Percentiles rank a stretch among this genome's conserved stretches.
phyloP scores from a whole-genome alignment of 2,797 vertebrate genomes.

The Oophaga sylvatica region DNA sequence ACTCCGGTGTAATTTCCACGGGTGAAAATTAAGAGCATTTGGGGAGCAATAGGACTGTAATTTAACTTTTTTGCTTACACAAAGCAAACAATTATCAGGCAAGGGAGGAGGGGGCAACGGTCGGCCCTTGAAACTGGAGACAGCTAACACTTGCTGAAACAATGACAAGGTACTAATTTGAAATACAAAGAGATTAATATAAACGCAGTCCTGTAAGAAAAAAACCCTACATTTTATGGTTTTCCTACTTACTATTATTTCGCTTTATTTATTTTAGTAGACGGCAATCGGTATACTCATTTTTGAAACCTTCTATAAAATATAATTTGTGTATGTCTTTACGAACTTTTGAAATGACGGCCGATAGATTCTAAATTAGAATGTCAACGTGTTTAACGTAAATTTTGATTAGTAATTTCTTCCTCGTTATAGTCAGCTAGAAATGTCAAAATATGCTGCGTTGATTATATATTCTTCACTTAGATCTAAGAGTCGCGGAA shows the following conservation, averaged over 20 bases:
- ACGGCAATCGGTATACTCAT: neutral
- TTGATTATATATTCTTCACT: neutral
- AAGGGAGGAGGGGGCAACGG: conserved; percentile 78
- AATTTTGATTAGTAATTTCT: neutral
- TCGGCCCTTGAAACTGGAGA: conserved; percentile 79
- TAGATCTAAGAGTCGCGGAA: neutral
- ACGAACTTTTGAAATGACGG: neutral
- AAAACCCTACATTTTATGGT: neutral
- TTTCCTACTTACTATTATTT: neutral
- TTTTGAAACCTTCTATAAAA: neutral
- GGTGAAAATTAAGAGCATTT: conserved; percentile 88
- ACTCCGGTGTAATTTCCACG: conserved; percentile 85
- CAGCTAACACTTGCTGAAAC: conserved; percentile 83
- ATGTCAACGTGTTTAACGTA: neutral
- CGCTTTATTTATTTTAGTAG: neutral
- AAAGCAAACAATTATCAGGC: conserved; percentile 90
- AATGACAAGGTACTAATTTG: conserved; percentile 92
- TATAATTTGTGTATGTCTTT: neutral
- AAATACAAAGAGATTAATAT: conserved; percentile 74
- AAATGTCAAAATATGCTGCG: neutral
- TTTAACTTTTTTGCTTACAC: conserved; percentile 70
- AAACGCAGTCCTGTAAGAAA: conserved; percentile 70
- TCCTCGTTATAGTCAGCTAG: neutral
- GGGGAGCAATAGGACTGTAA: conserved; percentile 77
- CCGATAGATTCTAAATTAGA: neutral